Evolutionary conservation across 2,888 invertebrate genomes (phyloP), one percentile per base, ranked within the genome.

Genomic region (Pelosia muscerda): DNA sequence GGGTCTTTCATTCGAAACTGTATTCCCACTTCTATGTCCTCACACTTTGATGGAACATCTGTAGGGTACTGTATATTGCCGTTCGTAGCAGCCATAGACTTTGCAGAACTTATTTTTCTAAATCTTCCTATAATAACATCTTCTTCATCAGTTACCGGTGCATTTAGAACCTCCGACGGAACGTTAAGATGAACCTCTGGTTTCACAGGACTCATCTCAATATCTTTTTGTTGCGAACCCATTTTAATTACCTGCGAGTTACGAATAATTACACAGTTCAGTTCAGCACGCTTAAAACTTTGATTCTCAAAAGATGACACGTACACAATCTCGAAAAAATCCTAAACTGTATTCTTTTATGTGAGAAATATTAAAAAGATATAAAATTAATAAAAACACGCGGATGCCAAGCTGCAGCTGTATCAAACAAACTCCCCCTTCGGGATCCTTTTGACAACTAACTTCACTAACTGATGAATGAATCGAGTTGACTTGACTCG

Each of bases 1-100:
- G 80, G 63, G 19, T 90, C 90, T 63, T 84, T 88, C 1, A 82
- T 82, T 65, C 82, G 91, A 68, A 95, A 92, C 61, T 95, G 91
- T 54, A 95, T 73, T 0, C 94, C 95, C 0, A 87, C 80, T 75
- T 95, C 95, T 0, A 87, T 71, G 59, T 95, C 95, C 1, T 94
- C 92, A 53, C 70, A 81, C 68, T 84, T 87, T 19, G 79, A 56
- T 0, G 90, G 83, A 23, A 89, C 63, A 25, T 95, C 95, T 0
- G 87, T 83, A 0, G 94, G 93, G 63, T 94, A 93, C 75, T 94
- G 93, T 23, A 93, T 92, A 68, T 94, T 94, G 1, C 95, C 95
- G 68, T 95, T 95, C 2, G 95, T 95, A 49, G 95, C 95, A 28
- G 95, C 95, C 95, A 95, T 95, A 26, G 95, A 95, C 79, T 95